These are phyloP conservation scores for Ctenodactylus gundi DNA, from an alignment of 2,113 vertebrate genomes.

Conservation along the genomic window DNA sequence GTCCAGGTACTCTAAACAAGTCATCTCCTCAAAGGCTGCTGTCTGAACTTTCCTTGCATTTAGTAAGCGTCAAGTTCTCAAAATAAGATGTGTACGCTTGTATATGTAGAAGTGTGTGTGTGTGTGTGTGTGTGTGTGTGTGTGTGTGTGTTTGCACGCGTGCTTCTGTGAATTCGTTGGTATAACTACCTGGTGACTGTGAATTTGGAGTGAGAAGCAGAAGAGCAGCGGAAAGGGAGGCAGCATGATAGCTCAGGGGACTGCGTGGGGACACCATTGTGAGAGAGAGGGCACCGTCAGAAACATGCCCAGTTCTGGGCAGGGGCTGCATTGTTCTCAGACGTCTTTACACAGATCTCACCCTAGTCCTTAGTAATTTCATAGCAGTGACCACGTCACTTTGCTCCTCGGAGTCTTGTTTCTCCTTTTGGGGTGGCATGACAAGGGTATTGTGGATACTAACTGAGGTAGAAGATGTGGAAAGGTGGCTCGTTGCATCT, in stretches of 20 bases:
- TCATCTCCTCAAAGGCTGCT: background rate
- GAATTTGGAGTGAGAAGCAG: background rate
- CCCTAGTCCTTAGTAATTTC: background rate
- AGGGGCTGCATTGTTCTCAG: background rate
- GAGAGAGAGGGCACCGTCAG: background rate
- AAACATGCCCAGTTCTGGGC: background rate
- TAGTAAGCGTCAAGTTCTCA: slow-evolving; percentile 29
- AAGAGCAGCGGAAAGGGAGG: background rate
- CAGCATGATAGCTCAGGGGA: background rate
- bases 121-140: no score
- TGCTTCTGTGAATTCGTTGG: no score
- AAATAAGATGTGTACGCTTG: background rate
- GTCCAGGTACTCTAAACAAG: background rate
- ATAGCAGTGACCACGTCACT: background rate
- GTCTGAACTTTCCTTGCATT: slow-evolving; percentile 10
- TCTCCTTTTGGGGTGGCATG: background rate
- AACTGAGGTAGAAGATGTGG: background rate
- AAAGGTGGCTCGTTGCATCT: background rate
- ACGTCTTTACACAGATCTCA: background rate
- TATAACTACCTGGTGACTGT: background rate
- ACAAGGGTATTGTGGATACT: background rate
- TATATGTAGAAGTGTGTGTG: background rate
- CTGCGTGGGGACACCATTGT: background rate
- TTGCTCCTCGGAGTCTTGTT: background rate
- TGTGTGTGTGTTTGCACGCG: no score